Percentiles rank a stretch among this genome's conserved stretches.
These are phyloP conservation scores for Saccopteryx leptura DNA, from an alignment of 2,113 vertebrate species.

Conservation along the genomic window DNA sequence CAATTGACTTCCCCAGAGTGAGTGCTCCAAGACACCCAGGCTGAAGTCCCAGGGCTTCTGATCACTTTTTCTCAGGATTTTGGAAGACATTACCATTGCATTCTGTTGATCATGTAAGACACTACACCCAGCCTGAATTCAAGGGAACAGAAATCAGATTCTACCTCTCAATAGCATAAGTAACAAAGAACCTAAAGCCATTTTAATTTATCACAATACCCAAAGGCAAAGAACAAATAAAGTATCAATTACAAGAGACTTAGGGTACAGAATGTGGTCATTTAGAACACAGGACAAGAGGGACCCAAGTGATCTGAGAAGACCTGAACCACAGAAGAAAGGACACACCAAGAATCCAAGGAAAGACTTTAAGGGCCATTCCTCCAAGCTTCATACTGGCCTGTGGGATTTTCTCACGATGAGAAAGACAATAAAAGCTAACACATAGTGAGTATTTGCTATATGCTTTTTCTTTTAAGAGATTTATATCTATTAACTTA, in stretches of 20 bases:
- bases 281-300: not conserved
- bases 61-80: not conserved
- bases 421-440: not conserved
- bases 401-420: not conserved
- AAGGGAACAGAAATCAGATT: not conserved
- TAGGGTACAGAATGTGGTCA: not conserved
- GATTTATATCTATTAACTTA: not conserved
- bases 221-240: not conserved
- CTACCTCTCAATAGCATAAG: not conserved
- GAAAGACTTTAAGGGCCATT: not conserved
- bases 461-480: slow-evolving; percentile 49
- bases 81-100: not conserved
- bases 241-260: not conserved
- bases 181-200: not conserved
- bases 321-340: not conserved
- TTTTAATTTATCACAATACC: not conserved
- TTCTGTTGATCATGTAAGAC: not conserved
- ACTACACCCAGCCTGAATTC: not conserved
- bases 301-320: not conserved
- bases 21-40: not conserved
- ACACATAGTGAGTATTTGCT: not conserved
- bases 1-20: not conserved
- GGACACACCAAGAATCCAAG: not conserved
- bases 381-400: not conserved
- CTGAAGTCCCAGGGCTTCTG: not conserved